Percentiles rank a stretch among this genome's conserved stretches.
These are phyloP conservation scores for Nemurella pictetii DNA, from an alignment of 2,888 invertebrate species.

Conservation along the genomic window DNA sequence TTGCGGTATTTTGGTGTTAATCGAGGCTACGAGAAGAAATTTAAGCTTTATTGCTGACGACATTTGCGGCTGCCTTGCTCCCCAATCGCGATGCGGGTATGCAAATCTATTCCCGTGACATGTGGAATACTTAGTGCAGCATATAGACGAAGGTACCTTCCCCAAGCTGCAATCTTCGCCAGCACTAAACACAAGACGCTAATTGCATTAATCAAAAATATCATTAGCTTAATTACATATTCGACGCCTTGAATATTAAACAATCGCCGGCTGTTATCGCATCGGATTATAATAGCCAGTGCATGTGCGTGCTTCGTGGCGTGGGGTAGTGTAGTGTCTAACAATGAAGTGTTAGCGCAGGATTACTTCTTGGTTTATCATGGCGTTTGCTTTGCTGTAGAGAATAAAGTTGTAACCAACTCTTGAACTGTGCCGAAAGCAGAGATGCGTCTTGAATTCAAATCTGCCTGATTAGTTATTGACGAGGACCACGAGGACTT, in stretches of 20 bases:
- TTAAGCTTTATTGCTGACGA: neutral
- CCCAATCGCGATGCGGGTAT: neutral
- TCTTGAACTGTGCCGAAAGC: neutral
- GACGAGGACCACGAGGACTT: neutral
- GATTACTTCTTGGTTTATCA: neutral
- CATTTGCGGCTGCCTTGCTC: neutral
- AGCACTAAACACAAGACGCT: conserved; percentile 21
- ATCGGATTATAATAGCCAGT: neutral
- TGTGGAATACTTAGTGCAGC: neutral
- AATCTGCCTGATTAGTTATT: neutral
- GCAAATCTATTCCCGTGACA: conserved; percentile 6
- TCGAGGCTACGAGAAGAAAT: neutral
- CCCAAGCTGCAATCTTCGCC: neutral
- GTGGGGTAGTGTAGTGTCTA: neutral
- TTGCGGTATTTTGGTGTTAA: neutral
- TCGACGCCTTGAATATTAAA: conserved; percentile 24
- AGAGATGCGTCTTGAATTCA: neutral
- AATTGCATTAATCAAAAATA: conserved; percentile 21
- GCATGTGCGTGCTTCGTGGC: neutral
- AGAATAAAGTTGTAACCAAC: neutral
- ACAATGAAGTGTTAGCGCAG: neutral
- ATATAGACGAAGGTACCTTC: neutral
- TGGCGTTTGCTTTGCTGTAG: neutral
- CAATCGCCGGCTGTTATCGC: neutral
- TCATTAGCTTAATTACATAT: conserved; percentile 22